phyloP scores from a whole-genome alignment of 2,888 invertebrate species.

The Ceraclea dissimilis region DNA sequence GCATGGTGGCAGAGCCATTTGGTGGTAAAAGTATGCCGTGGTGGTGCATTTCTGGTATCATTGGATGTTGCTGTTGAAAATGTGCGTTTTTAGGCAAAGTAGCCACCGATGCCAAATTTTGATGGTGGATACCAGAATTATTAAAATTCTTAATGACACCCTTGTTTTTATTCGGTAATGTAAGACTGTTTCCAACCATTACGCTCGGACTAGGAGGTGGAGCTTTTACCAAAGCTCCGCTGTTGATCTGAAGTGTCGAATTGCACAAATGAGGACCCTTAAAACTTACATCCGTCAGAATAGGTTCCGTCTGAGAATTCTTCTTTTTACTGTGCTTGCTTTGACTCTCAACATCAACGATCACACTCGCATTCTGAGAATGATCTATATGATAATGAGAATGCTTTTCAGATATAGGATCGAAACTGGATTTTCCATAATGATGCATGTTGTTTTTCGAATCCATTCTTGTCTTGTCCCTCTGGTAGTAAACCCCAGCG shows the following conservation, averaged over 20 bases:
- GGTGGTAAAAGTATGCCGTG: slow-evolving; percentile 52
- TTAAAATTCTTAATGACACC: slow-evolving; percentile 47
- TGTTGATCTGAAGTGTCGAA: slow-evolving; percentile 38
- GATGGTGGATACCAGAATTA: slow-evolving; percentile 41
- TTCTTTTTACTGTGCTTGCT: slow-evolving; percentile 41
- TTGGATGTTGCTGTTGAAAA: slow-evolving; percentile 35
- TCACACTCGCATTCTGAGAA: slow-evolving; percentile 71
- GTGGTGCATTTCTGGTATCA: slow-evolving; percentile 51
- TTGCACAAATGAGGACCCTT: slow-evolving; percentile 48
- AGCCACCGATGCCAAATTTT: slow-evolving; percentile 45
- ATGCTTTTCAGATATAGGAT: slow-evolving; percentile 69
- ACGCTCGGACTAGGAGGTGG: slow-evolving; percentile 54
- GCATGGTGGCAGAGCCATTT: slow-evolving; percentile 52
- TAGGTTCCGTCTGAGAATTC: slow-evolving; percentile 42
- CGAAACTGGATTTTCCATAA: slow-evolving; percentile 63
- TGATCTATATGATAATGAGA: slow-evolving; percentile 73
- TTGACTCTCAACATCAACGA: slow-evolving; percentile 73
- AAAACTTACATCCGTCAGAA: slow-evolving; percentile 48
- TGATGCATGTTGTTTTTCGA: slow-evolving; percentile 71
- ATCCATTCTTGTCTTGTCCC: slow-evolving; percentile 65
- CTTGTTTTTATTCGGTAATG: slow-evolving; percentile 36
- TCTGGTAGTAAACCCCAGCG: slow-evolving; percentile 77
- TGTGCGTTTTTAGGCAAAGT: slow-evolving; percentile 52
- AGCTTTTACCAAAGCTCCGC: slow-evolving; percentile 47
- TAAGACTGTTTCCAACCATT: slow-evolving; percentile 40